A percentile compares a stretch with the other conserved stretches of the same genome.
Evolutionary conservation across 2,888 invertebrate genomes (phyloP).

Genomic region (Scaeva pyrastri): DNA sequence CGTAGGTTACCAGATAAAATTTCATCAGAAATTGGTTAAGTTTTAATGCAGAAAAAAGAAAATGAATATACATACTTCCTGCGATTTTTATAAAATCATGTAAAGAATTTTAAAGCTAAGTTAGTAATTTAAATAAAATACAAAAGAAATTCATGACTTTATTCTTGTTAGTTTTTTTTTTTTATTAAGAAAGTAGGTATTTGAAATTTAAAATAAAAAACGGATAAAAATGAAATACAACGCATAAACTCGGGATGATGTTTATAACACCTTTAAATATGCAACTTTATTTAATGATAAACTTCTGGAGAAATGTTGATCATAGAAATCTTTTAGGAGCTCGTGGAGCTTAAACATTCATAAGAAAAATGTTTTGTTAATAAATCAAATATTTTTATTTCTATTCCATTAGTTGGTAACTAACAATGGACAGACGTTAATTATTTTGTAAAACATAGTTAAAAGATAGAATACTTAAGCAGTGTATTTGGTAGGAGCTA

Average conservation of each 20-base stretch:
- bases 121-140: neutral
- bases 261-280: neutral
- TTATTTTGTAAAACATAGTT: no score
- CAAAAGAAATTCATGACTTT: neutral
- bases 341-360: no score
- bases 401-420: no score
- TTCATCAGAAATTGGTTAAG: slow-evolving; percentile 44
- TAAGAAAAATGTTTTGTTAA: no score
- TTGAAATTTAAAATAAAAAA: slow-evolving; percentile 6
- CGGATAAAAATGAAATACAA: neutral
- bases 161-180: neutral
- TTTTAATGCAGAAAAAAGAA: neutral
- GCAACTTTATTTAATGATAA: neutral
- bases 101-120: neutral
- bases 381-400: no score
- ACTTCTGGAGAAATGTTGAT: no score
- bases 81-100: slow-evolving; percentile 52
- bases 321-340: no score
- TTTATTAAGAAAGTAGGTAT: slow-evolving; percentile 3
- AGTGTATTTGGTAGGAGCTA: no score
- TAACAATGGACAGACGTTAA: no score
- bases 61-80: neutral
- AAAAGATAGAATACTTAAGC: no score
- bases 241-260: neutral
- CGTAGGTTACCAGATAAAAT: slow-evolving; percentile 76